phyloP scores from a whole-genome alignment of 1,140 invertebrate species.

The Lineus longissimus region DNA sequence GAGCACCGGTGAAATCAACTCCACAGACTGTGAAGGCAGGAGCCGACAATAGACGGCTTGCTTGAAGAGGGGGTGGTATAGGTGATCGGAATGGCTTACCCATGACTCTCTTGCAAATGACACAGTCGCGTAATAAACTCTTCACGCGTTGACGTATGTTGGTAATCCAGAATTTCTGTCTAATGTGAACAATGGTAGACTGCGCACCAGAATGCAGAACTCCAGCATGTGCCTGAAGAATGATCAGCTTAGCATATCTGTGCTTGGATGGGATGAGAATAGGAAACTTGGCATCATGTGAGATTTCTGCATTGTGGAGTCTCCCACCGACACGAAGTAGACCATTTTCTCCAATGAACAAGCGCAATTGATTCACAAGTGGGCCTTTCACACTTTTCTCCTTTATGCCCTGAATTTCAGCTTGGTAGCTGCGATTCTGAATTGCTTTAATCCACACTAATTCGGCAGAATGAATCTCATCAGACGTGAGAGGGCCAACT shows the following conservation, averaged over 20 bases:
- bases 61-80: too few species aligned
- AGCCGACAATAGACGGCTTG: too few species aligned
- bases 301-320: conserved; percentile 13
- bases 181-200: not conserved
- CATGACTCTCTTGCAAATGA: too few species aligned
- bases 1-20: too few species aligned
- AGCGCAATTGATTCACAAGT: not conserved
- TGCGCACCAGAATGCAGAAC: not conserved
- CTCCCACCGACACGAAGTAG: conserved; percentile 12
- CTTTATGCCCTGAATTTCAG: too few species aligned
- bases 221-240: not conserved
- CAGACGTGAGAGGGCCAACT: too few species aligned
- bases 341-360: conserved; percentile 11
- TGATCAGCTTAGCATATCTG: not conserved
- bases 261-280: conserved; percentile 12
- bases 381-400: too few species aligned
- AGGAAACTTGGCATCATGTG: conserved; percentile 13
- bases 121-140: not conserved
- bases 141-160: not conserved
- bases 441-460: too few species aligned
- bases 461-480: too few species aligned
- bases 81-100: too few species aligned
- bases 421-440: too few species aligned
- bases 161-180: not conserved
- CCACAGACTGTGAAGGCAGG: too few species aligned